Conservation (phyloP, 2,888 invertebrate genomes). For the Conus canariensis region DNA sequence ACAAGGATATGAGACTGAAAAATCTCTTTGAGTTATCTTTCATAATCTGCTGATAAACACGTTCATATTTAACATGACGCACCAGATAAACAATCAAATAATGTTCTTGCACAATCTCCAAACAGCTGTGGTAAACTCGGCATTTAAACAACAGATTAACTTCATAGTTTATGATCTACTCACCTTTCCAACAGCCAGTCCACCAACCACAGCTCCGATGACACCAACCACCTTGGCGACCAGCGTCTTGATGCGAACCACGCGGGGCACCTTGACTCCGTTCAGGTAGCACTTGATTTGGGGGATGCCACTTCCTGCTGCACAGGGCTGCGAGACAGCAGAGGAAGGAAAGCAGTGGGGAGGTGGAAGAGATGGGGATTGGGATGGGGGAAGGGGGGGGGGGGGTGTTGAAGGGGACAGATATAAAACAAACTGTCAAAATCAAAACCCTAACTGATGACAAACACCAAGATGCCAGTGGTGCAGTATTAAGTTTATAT, state of each 20-base stretch:
- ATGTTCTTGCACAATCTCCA: too few relatives aligned
- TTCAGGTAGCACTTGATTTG: conserved; percentile 99
- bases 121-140: too few relatives aligned
- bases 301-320: conserved; percentile 98
- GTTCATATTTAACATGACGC: too few relatives aligned
- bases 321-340: conserved; percentile 86
- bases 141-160: too few relatives aligned
- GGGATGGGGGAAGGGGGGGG: too few relatives aligned
- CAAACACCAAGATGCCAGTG: not conserved
- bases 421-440: not conserved
- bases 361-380: not conserved
- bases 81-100: too few relatives aligned
- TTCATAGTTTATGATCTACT: conserved; percentile 41
- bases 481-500: too few relatives aligned
- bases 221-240: conserved; percentile 95
- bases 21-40: too few relatives aligned
- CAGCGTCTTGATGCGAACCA: conserved; percentile 94
- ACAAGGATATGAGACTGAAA: too few relatives aligned
- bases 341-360: not conserved
- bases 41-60: too few relatives aligned
- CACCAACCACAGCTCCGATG: conserved; percentile 95
- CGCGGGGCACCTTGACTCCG: conserved; percentile 95
- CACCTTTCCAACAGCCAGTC: conserved; percentile 97
- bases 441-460: not conserved
- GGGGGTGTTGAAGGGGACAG: not conserved